phyloP scores from a whole-genome alignment of 2,888 invertebrate species.

The Mythimna vitellina region DNA sequence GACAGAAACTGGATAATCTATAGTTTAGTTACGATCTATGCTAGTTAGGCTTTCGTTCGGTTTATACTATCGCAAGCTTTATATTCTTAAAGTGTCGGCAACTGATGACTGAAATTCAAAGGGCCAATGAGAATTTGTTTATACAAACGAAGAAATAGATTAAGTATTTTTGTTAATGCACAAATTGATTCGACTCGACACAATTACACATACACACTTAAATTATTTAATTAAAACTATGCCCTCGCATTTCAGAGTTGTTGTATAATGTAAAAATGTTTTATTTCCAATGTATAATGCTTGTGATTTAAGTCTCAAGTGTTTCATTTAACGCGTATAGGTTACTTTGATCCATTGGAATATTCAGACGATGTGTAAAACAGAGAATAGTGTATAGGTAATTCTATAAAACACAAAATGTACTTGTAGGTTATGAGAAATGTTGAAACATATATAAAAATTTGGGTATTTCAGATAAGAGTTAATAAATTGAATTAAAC shows the following conservation, averaged over 20 bases:
- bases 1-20: conserved; percentile 86
- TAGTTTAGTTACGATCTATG: conserved; percentile 89
- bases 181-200: conserved; percentile 79
- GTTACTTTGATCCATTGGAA: conserved; percentile 85
- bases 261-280: conserved; percentile 78
- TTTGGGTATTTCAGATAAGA: conserved; percentile 88
- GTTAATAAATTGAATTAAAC: conserved; percentile 84
- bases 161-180: conserved; percentile 83
- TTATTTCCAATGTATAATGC: conserved; percentile 70
- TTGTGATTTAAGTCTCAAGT: conserved; percentile 75
- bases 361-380: conserved; percentile 87
- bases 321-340: conserved; percentile 76
- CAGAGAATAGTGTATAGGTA: conserved; percentile 87
- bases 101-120: conserved; percentile 88
- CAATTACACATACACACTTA: conserved; percentile 66
- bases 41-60: conserved; percentile 88
- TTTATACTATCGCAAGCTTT: conserved; percentile 88
- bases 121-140: conserved; percentile 87
- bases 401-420: conserved; percentile 88
- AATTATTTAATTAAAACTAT: conserved; percentile 77
- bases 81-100: conserved; percentile 85
- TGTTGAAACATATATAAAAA: conserved; percentile 87
- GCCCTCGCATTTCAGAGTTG: conserved; percentile 88
- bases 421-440: conserved; percentile 89
- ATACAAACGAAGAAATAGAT: conserved; percentile 76